Evolutionary conservation across 2,888 invertebrate species (phyloP), one percentile per base, ranked within the genome.

Genomic region (Mechanitis messenoides): DNA sequence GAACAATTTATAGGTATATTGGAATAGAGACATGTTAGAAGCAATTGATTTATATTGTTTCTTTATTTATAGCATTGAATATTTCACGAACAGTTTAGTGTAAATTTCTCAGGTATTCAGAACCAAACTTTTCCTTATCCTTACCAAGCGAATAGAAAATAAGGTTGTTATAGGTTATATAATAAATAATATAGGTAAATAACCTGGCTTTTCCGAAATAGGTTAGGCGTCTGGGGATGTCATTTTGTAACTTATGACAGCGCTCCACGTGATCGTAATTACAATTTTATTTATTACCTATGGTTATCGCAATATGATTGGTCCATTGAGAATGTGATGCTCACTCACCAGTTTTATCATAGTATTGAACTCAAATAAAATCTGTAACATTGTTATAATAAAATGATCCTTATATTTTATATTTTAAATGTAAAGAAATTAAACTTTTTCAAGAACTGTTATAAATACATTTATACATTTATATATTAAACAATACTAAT

Each of bases 201-300:
- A 50, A 50, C 6, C 50, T 50, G 53, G 6, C 60, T 33, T 45
- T 60, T 31, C 31, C 35, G 20, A 60, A 64, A 31, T 61, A 55
- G 64, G 64, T 64, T 59, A 55, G 31, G 33, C 47, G 56, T 57
- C 64, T 47, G 38, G 64, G 64, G 64, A 56, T 45, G 28, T 45
- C 20, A 54, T 60, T 56, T 50, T 53, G 61, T 61, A 59, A 59
- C 54, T 54, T 58, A 63, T 56, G 45, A 58, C 53, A 45, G 42
- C n/a, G 55, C 45, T 42, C 54, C 55, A 56, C 42, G 50, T 46
- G 38, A 63, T 58, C 53, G 56, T 56, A 56, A 61, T 58, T 58
- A 58, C 20, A 58, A 45, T 33, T 55, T 45, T 60, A 58, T 55
- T 55, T 50, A 63, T 56, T 50, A 28, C 33, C 50, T 50, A 7